phyloP scores from a whole-genome alignment of 2,797 vertebrate species.

The Poeciliopsis paucimaculata region DNA sequence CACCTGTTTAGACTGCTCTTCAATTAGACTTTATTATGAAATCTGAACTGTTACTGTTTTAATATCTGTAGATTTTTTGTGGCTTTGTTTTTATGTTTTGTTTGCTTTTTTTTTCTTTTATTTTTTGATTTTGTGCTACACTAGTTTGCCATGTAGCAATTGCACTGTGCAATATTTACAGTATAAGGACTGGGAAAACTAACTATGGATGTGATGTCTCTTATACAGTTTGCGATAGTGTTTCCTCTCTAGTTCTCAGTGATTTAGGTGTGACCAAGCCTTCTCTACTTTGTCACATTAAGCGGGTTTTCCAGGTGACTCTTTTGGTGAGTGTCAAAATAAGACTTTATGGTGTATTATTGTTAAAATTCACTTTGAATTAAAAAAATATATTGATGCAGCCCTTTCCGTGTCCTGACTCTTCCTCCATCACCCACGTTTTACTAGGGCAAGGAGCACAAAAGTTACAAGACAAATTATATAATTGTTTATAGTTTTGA shows the following conservation, averaged over 20 bases:
- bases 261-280: slow-evolving; percentile 99
- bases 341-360: slow-evolving; percentile 99
- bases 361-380: slow-evolving; percentile 99
- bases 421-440: slow-evolving; percentile 8
- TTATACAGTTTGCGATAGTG: slow-evolving; percentile 99
- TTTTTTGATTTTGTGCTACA: slow-evolving; percentile 94
- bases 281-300: slow-evolving; percentile 99
- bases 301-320: slow-evolving; percentile 99
- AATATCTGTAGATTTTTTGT: slow-evolving; percentile 88
- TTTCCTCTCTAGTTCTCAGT: slow-evolving; percentile 99
- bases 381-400: slow-evolving; percentile 96
- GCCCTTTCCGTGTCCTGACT: slow-evolving; percentile 37
- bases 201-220: slow-evolving; percentile 99
- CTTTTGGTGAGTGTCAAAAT: slow-evolving; percentile 99
- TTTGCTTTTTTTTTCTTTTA: slow-evolving; percentile 86
- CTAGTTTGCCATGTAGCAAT: slow-evolving; percentile 99
- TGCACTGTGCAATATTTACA: slow-evolving; percentile 99
- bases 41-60: slow-evolving; percentile 95
- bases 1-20: slow-evolving; percentile 89
- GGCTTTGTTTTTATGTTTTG: slow-evolving; percentile 78
- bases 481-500: background rate
- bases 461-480: background rate
- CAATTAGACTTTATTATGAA: slow-evolving; percentile 88
- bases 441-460: background rate
- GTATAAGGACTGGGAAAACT: slow-evolving; percentile 98